Evolutionary conservation across 2,113 vertebrate genomes (phyloP).

Genomic region (Pithys albifrons): DNA sequence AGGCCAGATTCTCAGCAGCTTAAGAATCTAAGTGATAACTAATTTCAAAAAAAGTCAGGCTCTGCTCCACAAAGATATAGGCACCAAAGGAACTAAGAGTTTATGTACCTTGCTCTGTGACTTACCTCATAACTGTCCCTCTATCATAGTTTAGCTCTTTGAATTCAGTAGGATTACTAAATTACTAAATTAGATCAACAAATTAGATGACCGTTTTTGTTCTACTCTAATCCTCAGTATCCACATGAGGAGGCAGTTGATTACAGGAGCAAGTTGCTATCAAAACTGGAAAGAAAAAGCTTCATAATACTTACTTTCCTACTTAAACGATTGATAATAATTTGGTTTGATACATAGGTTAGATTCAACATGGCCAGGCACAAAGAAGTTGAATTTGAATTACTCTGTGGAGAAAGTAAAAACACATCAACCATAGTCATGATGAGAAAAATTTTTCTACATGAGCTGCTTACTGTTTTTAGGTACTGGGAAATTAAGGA

Average conservation of each 20-base stretch:
- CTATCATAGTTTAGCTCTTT: neutral
- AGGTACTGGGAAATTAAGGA: neutral
- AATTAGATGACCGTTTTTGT: neutral
- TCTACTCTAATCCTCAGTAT: neutral
- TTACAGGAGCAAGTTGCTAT: neutral
- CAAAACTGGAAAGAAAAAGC: neutral
- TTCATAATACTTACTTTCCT: constrained; percentile 81
- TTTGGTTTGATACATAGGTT: constrained; percentile 83
- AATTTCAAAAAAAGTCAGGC: neutral
- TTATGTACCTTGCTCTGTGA: neutral
- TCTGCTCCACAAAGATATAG: neutral
- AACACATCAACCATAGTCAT: neutral
- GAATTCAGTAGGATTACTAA: neutral
- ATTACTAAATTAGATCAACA: neutral
- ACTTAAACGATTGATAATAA: constrained; percentile 86
- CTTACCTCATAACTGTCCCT: neutral
- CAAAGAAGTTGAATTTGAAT: constrained; percentile 85
- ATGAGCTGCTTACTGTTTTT: neutral
- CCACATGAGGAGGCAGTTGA: neutral
- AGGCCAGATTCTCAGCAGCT: neutral
- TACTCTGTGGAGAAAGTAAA: constrained; percentile 65
- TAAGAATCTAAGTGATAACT: neutral
- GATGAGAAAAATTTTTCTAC: neutral
- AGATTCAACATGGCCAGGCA: constrained; percentile 88
- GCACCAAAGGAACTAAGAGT: neutral